A percentile compares a stretch with the other conserved stretches of the same genome.
These are phyloP conservation scores for Lepidurus couesii DNA, from an alignment of 1,140 invertebrate species.

Conservation along the genomic window DNA sequence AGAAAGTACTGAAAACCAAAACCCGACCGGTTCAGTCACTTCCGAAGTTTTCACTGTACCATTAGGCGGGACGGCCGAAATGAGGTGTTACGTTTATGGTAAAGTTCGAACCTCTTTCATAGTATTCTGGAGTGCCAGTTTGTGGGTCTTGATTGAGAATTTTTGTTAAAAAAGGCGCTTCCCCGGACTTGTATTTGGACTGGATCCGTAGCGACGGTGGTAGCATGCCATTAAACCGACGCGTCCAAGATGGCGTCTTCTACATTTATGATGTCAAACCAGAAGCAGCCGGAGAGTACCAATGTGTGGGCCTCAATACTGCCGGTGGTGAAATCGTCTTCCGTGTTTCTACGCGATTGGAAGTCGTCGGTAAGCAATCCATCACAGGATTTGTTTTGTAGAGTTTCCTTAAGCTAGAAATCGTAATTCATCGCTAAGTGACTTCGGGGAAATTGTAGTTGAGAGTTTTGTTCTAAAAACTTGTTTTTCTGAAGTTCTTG, in stretches of 20 bases:
- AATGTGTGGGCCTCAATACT: constrained; percentile 58
- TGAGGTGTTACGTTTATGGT: constrained; percentile 55
- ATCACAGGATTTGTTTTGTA: neutral
- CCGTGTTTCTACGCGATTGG: constrained; percentile 50
- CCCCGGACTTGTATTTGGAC: constrained; percentile 42
- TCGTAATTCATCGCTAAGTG: too few relatives aligned
- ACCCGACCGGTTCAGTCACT: constrained; percentile 38
- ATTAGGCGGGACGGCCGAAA: constrained; percentile 58
- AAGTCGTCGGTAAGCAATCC: constrained; percentile 53
- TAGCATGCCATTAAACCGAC: constrained; percentile 55
- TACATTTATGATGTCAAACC: constrained; percentile 56
- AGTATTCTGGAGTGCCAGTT: neutral
- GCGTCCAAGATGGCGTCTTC: constrained; percentile 54
- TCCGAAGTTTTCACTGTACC: constrained; percentile 49
- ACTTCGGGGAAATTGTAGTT: neutral
- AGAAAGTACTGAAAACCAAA: constrained; percentile 2
- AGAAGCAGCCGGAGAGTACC: constrained; percentile 69
- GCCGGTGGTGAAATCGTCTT: constrained; percentile 46
- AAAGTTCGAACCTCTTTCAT: constrained; percentile 33
- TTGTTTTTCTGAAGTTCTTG: neutral
- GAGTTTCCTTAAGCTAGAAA: neutral
- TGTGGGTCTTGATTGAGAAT: too few relatives aligned
- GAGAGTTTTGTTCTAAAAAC: neutral
- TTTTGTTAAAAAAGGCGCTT: constrained; percentile 35
- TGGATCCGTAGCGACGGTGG: constrained; percentile 61